Evolutionary conservation across 2,113 vertebrate species (phyloP), one percentile per base, ranked within the genome.

Genomic region (Orthonyx spaldingii): DNA sequence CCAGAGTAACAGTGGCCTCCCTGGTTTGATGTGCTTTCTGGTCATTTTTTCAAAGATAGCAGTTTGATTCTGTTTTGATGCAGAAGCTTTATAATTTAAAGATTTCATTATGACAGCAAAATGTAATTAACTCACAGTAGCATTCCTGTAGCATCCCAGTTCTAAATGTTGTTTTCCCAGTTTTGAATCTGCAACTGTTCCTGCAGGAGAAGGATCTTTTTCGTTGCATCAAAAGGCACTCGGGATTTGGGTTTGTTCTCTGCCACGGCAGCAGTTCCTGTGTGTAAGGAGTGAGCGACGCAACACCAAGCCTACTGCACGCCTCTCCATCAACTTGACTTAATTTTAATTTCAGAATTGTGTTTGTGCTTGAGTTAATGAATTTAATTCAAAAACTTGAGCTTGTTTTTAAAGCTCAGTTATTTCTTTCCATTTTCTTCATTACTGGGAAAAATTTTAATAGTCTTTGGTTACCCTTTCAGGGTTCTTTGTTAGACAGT

Each of bases 221-320:
- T 64, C 1, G 1, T 52, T 18, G 3, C 39, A 27, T 55, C 22
- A 6, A 7, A 8, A 16, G 59, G 23, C 47, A 17, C 46, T 19
- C 2, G 2, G 69, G 74, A 2, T 32, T 49, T 4, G 7, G 16
- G 6, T 79, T 42, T 61, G 72, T 6, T 35, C 70, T 49, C 8
- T 33, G 66, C 66, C 37, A 4, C 1, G 1, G 44, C 35, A 10
- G 60, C 84, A 32, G 47, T 4, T 50, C 49, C 37, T 5, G 5
- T 2, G 26, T 46, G 13, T 2, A 0, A 24, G n/a, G 56, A 39
- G 27, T 3, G 24, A 60, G 44, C 8, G 4, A 5, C 8, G 59
- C 28, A 61, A 1, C 16, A 5, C 7, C 32, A 10, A 35, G 6
- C 24, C 68, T 28, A 0, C 4, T 3, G 24, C 35, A 14, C 4